Evolutionary conservation across 1,140 invertebrate species (phyloP), one percentile per base, ranked within the genome.

Genomic region (Gonatopus flavifemur): DNA sequence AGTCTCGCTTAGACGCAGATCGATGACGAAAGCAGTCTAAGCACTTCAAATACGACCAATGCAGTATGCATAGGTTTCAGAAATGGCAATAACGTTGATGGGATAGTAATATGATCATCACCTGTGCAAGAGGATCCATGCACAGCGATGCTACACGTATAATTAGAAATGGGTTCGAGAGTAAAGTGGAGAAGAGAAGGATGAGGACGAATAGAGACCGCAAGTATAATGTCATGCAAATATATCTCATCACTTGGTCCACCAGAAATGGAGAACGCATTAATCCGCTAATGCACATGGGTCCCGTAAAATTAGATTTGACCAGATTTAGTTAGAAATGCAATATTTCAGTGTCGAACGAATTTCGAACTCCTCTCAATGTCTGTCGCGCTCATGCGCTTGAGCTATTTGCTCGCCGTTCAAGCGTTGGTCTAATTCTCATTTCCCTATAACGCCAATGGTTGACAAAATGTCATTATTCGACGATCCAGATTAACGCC

Each of bases 21-120:
- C 61, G 61, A 62, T 63, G 48, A 40, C 41, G 32, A 59, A 61
- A 66, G 57, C 45, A 53, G 50, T 63, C 66, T 66, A 62, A 66
- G 59, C 66, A 68, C 65, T 70, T 64, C 62, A 66, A 67, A 65
- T 66, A 59, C 60, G 57, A 57, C 49, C 62, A 67, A 57, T 55
- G 47, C 57, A 53, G 61, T 45, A 63, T 61, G 59, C 60, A 38
- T n/a, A n/a, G n/a, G n/a, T n/a, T 57, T 39, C 54, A 67, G 67
- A 64, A 70, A 70, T 68, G 67, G 66, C 67, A 69, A 69, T 69
- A 69, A 65, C 67, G 66, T 65, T 67, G 68, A 70, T 70, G 69
- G 68, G 65, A 67, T 69, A 62, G 68, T 70, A 70, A 70, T 70
- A 70, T 70, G 66, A 70, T 70, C 69, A 69, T 70, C 68, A 69